phyloP scores from a whole-genome alignment of 2,113 vertebrate species.

The Pristiophorus japonicus region DNA sequence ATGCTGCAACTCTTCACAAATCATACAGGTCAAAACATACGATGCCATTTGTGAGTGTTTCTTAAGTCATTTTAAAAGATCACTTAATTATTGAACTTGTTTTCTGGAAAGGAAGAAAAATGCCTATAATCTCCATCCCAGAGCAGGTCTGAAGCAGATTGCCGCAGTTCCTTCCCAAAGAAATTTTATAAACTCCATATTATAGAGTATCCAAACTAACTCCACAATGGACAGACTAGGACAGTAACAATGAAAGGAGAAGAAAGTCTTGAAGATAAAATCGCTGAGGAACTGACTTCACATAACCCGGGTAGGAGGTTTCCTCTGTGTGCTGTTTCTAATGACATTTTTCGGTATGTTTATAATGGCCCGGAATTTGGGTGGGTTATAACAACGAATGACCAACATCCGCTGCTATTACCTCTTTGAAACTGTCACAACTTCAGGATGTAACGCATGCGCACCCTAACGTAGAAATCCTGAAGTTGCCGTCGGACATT shows the following conservation, averaged over 20 bases:
- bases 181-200: not conserved
- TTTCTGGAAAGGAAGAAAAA: not conserved
- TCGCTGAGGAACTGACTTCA: not conserved
- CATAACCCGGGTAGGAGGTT: not conserved
- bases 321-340: not conserved
- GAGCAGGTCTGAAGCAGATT: not conserved
- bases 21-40: not conserved
- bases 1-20: not conserved
- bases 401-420: too few relatives aligned
- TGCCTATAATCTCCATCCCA: not conserved
- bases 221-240: not conserved
- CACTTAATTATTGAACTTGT: not conserved
- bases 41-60: not conserved
- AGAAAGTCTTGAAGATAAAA: not conserved
- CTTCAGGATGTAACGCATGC: too few relatives aligned
- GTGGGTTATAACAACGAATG: too few relatives aligned
- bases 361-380: not conserved
- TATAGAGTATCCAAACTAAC: not conserved
- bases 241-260: not conserved
- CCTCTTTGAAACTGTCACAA: too few relatives aligned
- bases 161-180: not conserved
- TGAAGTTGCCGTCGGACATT: too few relatives aligned
- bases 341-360: not conserved
- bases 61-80: not conserved
- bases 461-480: too few relatives aligned